A percentile compares a stretch with the other conserved stretches of the same genome.
Conservation (phyloP, 2,797 vertebrate genomes). For the Vultur gryphus region DNA sequence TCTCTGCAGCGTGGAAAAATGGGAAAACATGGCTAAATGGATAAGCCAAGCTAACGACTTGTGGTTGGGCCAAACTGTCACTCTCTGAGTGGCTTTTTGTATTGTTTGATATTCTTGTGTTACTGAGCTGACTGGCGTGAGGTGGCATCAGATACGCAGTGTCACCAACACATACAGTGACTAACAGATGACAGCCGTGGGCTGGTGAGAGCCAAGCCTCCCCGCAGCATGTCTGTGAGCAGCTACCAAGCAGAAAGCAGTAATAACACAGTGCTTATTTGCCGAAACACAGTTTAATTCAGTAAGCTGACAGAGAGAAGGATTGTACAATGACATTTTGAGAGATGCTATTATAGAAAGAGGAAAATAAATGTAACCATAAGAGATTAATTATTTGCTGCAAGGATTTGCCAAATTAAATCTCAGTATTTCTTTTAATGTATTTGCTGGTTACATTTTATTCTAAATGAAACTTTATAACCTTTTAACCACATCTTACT, state of each 20-base stretch:
- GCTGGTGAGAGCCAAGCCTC: not conserved
- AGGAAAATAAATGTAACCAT: not conserved
- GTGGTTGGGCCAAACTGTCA: not conserved
- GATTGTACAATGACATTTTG: not conserved
- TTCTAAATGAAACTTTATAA: not conserved
- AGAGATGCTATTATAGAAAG: not conserved
- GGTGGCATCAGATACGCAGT: not conserved
- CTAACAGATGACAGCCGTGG: not conserved
- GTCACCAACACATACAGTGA: constrained; percentile 6
- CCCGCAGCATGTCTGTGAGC: not conserved
- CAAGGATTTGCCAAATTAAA: not conserved
- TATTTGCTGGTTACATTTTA: not conserved
- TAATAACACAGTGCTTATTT: not conserved
- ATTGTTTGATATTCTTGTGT: not conserved
- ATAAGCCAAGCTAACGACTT: not conserved
- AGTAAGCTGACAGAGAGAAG: not conserved
- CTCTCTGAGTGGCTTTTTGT: constrained; percentile 6
- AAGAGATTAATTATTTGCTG: not conserved
- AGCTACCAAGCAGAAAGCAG: not conserved
- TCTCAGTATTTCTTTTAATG: not conserved
- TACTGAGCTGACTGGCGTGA: not conserved
- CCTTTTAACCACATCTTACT: not conserved
- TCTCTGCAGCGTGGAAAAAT: not conserved
- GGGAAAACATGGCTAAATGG: not conserved
- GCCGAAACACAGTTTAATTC: constrained; percentile 19